A percentile compares a stretch with the other conserved stretches of the same genome.
Conservation (phyloP, 2,888 invertebrate species). For the Prenolepis imparis region DNA sequence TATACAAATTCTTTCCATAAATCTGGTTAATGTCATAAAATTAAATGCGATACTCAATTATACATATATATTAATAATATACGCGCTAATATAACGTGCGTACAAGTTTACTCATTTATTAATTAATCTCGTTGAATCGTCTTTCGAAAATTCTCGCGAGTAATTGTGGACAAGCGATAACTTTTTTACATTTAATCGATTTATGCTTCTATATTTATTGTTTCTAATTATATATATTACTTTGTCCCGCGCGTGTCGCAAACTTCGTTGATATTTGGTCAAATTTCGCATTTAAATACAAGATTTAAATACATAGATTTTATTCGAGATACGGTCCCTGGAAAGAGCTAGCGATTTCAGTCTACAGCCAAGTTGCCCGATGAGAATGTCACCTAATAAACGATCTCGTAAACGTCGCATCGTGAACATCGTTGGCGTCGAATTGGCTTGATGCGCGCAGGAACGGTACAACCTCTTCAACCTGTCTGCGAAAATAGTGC, state of each 20-base stretch:
- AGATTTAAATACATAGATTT: conserved; percentile 35
- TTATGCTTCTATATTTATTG: conserved; percentile 20
- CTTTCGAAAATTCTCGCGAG: not conserved
- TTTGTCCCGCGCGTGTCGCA: conserved; percentile 1
- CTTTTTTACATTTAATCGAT: not conserved
- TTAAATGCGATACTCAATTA: not conserved
- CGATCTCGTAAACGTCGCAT: conserved; percentile 80
- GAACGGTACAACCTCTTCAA: conserved; percentile 65
- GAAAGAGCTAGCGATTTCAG: conserved; percentile 41
- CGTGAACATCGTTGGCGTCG: conserved; percentile 76
- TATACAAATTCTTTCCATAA: too few species aligned
- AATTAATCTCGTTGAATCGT: not conserved
- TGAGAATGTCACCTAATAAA: conserved; percentile 75
- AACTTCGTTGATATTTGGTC: conserved; percentile 30
- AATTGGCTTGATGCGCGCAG: conserved; percentile 70
- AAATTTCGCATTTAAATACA: conserved; percentile 42
- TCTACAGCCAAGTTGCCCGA: conserved; percentile 61
- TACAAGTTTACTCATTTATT: too few species aligned
- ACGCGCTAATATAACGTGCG: too few species aligned
- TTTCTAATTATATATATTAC: conserved; percentile 3
- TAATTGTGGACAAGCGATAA: not conserved
- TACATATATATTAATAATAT: not conserved
- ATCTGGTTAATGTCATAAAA: too few species aligned
- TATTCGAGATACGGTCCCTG: conserved; percentile 5
- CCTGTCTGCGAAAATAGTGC: conserved; percentile 65